phyloP scores from a whole-genome alignment of 1,140 invertebrate genomes.

The Teleogryllus occipitalis region DNA sequence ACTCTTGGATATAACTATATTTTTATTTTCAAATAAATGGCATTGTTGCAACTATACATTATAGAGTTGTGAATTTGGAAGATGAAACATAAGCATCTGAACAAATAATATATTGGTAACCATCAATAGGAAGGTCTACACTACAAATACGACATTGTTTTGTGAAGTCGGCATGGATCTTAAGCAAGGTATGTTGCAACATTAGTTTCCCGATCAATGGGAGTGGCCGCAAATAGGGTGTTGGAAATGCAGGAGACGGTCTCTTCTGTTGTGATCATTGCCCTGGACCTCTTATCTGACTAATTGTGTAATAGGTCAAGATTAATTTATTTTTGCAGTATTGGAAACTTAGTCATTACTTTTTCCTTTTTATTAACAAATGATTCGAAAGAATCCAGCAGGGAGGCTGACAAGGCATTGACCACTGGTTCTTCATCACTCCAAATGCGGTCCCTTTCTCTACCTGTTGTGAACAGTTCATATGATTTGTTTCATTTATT shows the following conservation, averaged over 20 bases:
- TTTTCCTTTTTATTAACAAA: background rate
- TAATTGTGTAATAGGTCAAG: background rate
- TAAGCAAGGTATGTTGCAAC: constrained; percentile 4
- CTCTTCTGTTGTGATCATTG: no score
- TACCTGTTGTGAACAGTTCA: background rate
- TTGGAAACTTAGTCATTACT: background rate
- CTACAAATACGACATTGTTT: background rate
- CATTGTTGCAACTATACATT: background rate
- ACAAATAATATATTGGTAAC: background rate
- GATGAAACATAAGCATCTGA: background rate
- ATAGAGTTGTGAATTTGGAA: background rate
- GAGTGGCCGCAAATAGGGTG: background rate
- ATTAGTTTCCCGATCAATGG: background rate
- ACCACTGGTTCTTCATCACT: no score
- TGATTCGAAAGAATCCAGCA: background rate
- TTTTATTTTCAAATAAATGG: constrained; percentile 6
- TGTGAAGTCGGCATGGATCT: background rate
- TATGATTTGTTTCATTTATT: background rate
- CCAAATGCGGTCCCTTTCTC: background rate
- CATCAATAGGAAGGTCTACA: background rate
- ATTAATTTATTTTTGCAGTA: background rate
- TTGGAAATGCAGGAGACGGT: background rate
- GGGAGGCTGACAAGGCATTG: background rate
- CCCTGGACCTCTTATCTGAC: no score
- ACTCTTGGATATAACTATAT: background rate